A percentile compares a stretch with the other conserved stretches of the same genome.
Evolutionary conservation across 2,113 vertebrate genomes (phyloP).

Genomic region (Megatriorchis doriae): DNA sequence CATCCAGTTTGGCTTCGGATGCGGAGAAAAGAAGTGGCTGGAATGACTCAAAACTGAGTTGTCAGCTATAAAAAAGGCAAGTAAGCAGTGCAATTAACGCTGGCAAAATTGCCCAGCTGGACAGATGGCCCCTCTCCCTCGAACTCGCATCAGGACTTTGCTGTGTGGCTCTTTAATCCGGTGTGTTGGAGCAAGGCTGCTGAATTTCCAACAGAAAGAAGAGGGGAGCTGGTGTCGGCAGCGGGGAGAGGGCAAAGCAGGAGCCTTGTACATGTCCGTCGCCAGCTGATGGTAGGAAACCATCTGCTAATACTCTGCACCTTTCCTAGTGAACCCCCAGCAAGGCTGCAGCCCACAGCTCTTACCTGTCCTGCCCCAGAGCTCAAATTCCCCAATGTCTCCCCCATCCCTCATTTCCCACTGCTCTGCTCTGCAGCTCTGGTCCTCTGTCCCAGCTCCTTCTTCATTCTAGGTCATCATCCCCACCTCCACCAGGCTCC

Average conservation of each 20-base stretch:
- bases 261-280: neutral
- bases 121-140: neutral
- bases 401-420: neutral
- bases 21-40: neutral
- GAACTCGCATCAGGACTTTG: neutral
- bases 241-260: neutral
- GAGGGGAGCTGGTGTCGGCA: neutral
- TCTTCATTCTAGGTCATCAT: neutral
- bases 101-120: neutral
- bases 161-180: neutral
- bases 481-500: neutral
- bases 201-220: neutral
- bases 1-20: neutral
- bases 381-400: too few species aligned
- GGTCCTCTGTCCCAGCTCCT: neutral
- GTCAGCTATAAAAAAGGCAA: neutral
- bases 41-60: neutral
- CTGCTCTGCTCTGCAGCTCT: neutral
- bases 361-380: neutral
- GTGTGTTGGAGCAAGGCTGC: neutral
- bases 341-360: neutral
- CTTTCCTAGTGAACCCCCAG: neutral
- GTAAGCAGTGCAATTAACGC: neutral
- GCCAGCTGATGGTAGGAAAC: neutral
- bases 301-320: neutral